Percentiles rank a stretch among this genome's conserved stretches.
Evolutionary conservation across 2,888 invertebrate species (phyloP).

Genomic region (Nowickia ferox): DNA sequence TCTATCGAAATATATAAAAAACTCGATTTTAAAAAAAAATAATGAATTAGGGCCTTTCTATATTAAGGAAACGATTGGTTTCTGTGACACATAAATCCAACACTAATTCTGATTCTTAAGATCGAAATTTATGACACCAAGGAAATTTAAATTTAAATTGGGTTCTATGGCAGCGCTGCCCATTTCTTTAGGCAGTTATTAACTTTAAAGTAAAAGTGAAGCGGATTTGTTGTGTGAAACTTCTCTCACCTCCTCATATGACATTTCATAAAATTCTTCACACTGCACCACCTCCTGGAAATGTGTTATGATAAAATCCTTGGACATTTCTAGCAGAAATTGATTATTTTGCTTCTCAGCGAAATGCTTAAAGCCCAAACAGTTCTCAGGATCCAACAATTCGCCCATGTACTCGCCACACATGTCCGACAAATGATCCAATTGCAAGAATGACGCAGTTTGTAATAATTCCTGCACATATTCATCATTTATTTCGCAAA

Average conservation of each 20-base stretch:
- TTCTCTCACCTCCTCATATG: slow-evolving; percentile 75
- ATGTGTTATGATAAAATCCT: slow-evolving; percentile 75
- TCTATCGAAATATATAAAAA: too few species aligned
- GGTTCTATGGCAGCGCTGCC: too few species aligned
- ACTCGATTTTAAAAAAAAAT: too few species aligned
- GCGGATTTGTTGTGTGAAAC: background rate
- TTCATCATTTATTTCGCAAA: slow-evolving; percentile 72
- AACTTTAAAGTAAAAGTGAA: too few species aligned
- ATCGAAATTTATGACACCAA: too few species aligned
- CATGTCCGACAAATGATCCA: slow-evolving; percentile 74
- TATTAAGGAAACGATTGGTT: too few species aligned
- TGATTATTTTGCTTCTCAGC: slow-evolving; percentile 76
- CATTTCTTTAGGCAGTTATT: too few species aligned
- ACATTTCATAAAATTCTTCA: slow-evolving; percentile 76
- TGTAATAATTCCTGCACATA: slow-evolving; percentile 75
- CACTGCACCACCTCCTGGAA: slow-evolving; percentile 75
- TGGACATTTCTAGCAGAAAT: slow-evolving; percentile 74
- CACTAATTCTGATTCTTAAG: too few species aligned
- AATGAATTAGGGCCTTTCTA: too few species aligned
- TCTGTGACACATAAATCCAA: too few species aligned
- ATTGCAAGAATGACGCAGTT: slow-evolving; percentile 75
- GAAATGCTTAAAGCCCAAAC: slow-evolving; percentile 75
- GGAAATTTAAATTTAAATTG: too few species aligned
- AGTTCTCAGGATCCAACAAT: slow-evolving; percentile 74
- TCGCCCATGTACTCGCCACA: slow-evolving; percentile 74